A percentile compares a stretch with the other conserved stretches of the same genome.
These are phyloP conservation scores for Sebastes cheni DNA, from an alignment of 2,797 vertebrate genomes.

Conservation along the genomic window DNA sequence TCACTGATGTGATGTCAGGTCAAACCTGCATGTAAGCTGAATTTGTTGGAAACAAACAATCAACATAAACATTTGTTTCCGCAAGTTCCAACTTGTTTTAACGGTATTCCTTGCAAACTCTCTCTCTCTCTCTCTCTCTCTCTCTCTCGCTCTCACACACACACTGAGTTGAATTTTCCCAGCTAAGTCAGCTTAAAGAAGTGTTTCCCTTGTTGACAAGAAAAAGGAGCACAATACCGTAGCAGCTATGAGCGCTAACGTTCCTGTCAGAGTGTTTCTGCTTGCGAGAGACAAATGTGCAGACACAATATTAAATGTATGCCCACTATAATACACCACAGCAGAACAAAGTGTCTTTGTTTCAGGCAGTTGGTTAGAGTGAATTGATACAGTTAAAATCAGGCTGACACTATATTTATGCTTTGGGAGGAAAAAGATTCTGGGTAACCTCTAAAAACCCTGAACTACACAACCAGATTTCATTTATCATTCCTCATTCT, in stretches of 20 bases:
- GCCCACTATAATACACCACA: neutral
- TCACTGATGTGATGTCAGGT: neutral
- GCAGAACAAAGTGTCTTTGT: neutral
- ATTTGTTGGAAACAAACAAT: neutral
- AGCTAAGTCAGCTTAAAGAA: neutral
- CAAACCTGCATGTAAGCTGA: neutral
- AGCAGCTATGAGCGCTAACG: slow-evolving; percentile 4
- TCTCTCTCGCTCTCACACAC: neutral
- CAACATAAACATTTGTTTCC: neutral
- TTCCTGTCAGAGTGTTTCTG: slow-evolving; percentile 25
- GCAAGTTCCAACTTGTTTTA: neutral
- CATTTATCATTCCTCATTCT: neutral
- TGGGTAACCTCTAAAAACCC: neutral
- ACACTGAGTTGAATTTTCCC: slow-evolving; percentile 16
- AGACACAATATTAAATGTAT: neutral
- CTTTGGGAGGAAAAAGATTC: neutral
- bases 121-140: no score
- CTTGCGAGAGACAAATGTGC: slow-evolving; percentile 20
- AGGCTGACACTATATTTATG: neutral
- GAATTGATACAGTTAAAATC: neutral
- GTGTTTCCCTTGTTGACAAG: slow-evolving; percentile 44
- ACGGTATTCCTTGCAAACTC: neutral
- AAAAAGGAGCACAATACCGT: slow-evolving; percentile 20
- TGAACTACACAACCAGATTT: neutral
- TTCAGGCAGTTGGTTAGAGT: neutral